Evolutionary conservation across 2,797 vertebrate species (phyloP).

Genomic region (Danio albolineatus): DNA sequence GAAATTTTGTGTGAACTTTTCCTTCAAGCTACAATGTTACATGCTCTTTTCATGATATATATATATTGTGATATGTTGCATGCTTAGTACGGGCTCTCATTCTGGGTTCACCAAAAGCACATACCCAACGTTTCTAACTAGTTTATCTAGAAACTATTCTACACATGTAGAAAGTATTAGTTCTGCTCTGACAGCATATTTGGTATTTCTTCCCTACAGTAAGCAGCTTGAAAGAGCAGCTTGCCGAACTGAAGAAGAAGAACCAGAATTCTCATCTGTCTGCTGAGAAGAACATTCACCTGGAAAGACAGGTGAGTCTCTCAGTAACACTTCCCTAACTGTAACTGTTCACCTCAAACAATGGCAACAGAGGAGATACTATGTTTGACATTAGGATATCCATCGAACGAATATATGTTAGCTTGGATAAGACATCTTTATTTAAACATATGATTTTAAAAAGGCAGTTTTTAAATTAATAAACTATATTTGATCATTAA

Average conservation of each 20-base stretch:
- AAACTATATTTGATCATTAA: no score
- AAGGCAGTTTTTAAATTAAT: no score
- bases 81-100: neutral
- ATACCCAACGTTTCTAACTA: neutral
- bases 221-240: conserved; percentile 93
- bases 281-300: conserved; percentile 90
- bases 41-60: neutral
- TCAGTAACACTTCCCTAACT: neutral
- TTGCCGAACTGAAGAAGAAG: conserved; percentile 93
- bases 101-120: neutral
- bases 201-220: conserved; percentile 75
- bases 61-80: neutral
- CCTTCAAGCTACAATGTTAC: no score
- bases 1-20: no score
- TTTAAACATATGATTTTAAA: no score
- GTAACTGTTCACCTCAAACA: neutral
- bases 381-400: neutral
- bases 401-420: no score
- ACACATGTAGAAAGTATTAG: conserved; percentile 2
- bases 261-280: conserved; percentile 93
- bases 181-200: conserved; percentile 22
- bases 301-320: conserved; percentile 90
- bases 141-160: neutral
- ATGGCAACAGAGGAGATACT: neutral
- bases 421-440: no score